Evolutionary conservation across 2,888 invertebrate species (phyloP).

Genomic region (Patella pellucida): DNA sequence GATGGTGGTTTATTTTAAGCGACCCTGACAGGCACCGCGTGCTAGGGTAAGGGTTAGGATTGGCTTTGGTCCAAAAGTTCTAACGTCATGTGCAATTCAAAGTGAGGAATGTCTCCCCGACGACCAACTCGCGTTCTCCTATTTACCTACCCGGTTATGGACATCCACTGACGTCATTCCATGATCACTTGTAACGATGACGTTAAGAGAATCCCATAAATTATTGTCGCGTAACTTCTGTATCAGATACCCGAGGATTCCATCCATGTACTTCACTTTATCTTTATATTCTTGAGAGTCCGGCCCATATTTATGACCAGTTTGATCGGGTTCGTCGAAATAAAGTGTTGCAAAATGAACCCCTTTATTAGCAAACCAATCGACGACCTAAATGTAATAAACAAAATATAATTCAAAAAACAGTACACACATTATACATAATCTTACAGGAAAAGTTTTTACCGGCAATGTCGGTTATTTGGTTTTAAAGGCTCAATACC

Average conservation of each 20-base stretch:
- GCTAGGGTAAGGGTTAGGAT: too few species aligned
- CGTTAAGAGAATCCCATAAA: conserved; percentile 46
- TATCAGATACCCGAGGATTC: not conserved
- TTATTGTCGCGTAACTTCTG: not conserved
- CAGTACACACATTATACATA: too few species aligned
- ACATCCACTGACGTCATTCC: conserved; percentile 57
- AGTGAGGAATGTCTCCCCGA: too few species aligned
- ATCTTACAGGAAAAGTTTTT: too few species aligned
- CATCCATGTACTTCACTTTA: conserved; percentile 52
- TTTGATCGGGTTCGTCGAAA: conserved; percentile 59
- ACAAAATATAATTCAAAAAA: too few species aligned
- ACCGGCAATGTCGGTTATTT: too few species aligned
- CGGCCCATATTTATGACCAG: conserved; percentile 57
- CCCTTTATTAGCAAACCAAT: conserved; percentile 54
- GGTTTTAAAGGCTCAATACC: too few species aligned
- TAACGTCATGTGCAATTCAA: too few species aligned
- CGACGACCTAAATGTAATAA: conserved; percentile 58
- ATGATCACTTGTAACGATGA: conserved; percentile 63
- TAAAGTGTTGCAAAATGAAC: conserved; percentile 54
- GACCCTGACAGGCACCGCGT: too few species aligned
- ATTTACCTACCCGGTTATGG: conserved; percentile 39
- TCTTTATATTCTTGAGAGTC: conserved; percentile 39
- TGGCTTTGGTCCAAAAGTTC: too few species aligned
- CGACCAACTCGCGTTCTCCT: too few species aligned
- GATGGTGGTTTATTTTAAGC: too few species aligned